Evolutionary conservation across 2,888 invertebrate genomes (phyloP).

Genomic region (Balanococcus diminutus): DNA sequence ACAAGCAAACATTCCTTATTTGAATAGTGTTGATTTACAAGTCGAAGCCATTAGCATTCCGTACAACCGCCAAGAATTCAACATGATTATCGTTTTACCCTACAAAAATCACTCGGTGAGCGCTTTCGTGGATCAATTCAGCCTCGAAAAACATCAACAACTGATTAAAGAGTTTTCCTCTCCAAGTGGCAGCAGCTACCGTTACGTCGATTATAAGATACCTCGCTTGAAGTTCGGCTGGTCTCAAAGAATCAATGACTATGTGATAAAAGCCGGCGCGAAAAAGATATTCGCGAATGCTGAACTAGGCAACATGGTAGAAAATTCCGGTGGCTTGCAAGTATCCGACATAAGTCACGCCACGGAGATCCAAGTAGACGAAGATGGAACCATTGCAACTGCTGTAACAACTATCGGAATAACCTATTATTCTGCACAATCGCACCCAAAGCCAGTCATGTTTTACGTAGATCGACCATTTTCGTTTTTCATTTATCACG

Average conservation of each 20-base stretch:
- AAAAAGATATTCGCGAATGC: conserved; percentile 68
- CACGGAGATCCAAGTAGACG: conserved; percentile 63
- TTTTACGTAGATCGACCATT: conserved; percentile 63
- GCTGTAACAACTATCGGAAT: conserved; percentile 61
- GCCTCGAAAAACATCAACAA: neutral
- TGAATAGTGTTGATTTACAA: conserved; percentile 64
- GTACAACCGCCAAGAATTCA: conserved; percentile 62
- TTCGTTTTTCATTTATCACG: conserved; percentile 63
- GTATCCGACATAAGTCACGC: conserved; percentile 63
- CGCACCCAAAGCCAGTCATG: conserved; percentile 62
- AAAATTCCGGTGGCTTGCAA: conserved; percentile 43
- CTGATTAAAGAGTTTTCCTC: neutral
- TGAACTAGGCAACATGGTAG: conserved; percentile 67
- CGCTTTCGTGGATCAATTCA: neutral
- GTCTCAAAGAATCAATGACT: conserved; percentile 60
- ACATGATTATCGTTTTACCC: conserved; percentile 64
- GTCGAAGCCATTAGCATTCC: conserved; percentile 63
- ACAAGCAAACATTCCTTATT: conserved; percentile 68
- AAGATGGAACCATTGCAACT: conserved; percentile 65
- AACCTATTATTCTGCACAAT: conserved; percentile 60
- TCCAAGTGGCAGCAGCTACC: neutral
- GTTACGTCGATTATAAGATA: conserved; percentile 29
- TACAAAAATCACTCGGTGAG: conserved; percentile 57
- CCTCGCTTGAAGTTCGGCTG: conserved; percentile 55
- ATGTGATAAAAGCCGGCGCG: conserved; percentile 65